Conservation (phyloP, 1,140 invertebrate genomes). For the Ctenoplectra terminalis region DNA sequence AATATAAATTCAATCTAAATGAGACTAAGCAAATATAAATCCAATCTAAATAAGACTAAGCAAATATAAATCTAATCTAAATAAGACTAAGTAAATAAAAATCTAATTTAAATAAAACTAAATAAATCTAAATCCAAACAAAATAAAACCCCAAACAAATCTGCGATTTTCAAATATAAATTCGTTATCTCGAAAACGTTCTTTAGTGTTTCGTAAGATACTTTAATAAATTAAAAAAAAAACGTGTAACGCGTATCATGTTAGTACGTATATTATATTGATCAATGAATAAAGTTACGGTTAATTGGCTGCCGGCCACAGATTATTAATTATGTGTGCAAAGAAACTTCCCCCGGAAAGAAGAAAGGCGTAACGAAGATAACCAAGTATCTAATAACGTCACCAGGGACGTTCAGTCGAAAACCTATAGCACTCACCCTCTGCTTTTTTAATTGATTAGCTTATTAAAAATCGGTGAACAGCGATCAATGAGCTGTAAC, state of each 20-base stretch:
- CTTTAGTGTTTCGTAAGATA: neutral
- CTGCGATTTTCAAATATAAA: neutral
- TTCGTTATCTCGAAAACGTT: neutral
- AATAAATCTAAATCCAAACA: too few species aligned
- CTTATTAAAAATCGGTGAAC: neutral
- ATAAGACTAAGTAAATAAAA: too few species aligned
- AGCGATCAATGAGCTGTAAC: neutral
- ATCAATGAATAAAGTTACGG: neutral
- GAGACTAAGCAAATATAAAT: too few species aligned
- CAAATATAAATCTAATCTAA: too few species aligned
- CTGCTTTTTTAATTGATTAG: constrained; percentile 1
- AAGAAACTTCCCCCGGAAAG: neutral
- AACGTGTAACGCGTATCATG: neutral
- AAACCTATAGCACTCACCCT: neutral
- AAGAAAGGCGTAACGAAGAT: neutral
- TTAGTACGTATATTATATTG: neutral
- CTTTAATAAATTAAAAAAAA: neutral
- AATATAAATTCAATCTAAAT: too few species aligned
- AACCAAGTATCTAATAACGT: neutral
- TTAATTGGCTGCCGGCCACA: neutral
- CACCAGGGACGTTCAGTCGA: neutral
- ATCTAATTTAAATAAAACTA: too few species aligned
- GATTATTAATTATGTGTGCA: neutral
- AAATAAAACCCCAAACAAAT: too few species aligned
- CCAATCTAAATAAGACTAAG: too few species aligned